A percentile compares a stretch with the other conserved stretches of the same genome.
These are phyloP conservation scores for Amitus sp. DNA, from an alignment of 2,888 invertebrate species.

Conservation along the genomic window DNA sequence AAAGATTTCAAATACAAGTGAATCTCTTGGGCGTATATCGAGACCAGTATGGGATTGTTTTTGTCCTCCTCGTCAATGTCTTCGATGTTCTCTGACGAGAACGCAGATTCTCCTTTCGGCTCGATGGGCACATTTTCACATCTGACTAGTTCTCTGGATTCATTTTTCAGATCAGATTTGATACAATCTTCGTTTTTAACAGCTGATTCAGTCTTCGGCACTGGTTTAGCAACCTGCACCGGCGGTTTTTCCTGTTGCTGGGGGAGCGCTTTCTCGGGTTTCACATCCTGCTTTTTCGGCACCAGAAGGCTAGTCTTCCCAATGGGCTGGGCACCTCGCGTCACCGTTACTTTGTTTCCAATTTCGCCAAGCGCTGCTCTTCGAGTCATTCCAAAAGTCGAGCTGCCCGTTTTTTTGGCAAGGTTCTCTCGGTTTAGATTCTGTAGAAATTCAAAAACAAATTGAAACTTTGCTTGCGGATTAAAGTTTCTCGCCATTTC, in stretches of 20 bases:
- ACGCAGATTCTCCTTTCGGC: conserved; percentile 42
- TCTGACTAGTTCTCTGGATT: conserved; percentile 12
- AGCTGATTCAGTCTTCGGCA: conserved; percentile 34
- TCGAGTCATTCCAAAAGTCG: conserved; percentile 44
- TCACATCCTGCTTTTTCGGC: conserved; percentile 43
- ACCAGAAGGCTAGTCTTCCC: conserved; percentile 47
- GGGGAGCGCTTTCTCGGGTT: conserved; percentile 34
- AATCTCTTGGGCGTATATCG: conserved; percentile 90
- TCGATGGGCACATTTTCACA: background rate
- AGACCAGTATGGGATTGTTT: conserved; percentile 81
- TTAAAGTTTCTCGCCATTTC: no score
- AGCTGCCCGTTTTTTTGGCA: conserved; percentile 47
- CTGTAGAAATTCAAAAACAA: conserved; percentile 44
- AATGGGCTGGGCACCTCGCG: conserved; percentile 61
- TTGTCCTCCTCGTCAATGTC: conserved; percentile 82
- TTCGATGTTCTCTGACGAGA: conserved; percentile 64
- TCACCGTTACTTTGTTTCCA: conserved; percentile 66
- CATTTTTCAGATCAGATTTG: no score
- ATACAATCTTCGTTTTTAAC: no score
- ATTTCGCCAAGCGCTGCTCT: conserved; percentile 68
- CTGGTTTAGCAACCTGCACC: conserved; percentile 47
- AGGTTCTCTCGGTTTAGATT: conserved; percentile 59
- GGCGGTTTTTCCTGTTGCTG: conserved; percentile 43
- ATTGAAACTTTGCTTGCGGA: no score
- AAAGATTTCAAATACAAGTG: conserved; percentile 82